Evolutionary conservation across 2,888 invertebrate species (phyloP).

Genomic region (Drosophila pseudotalamancana): DNA sequence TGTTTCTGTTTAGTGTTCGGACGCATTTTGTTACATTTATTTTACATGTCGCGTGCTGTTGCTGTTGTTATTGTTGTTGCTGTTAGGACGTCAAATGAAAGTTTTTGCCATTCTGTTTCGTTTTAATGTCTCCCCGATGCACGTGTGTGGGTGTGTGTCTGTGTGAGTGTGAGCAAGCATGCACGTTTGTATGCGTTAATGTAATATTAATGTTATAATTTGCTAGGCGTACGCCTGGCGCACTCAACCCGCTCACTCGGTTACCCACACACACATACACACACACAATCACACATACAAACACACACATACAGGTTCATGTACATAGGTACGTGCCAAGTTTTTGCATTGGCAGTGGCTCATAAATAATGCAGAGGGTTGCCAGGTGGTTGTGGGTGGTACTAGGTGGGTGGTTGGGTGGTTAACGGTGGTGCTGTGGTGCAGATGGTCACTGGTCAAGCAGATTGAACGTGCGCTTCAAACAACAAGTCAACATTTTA

Average conservation of each 20-base stretch:
- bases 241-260: conserved; percentile 36
- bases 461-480: conserved; percentile 29
- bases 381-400: conserved; percentile 40
- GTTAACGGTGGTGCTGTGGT: conserved; percentile 33
- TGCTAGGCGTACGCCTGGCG: conserved; percentile 61
- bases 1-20: conserved; percentile 41
- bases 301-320: not conserved
- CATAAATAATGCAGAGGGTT: conserved; percentile 71
- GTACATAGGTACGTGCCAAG: conserved; percentile 42
- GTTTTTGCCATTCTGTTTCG: conserved; percentile 64
- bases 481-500: conserved; percentile 43
- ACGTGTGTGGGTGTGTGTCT: conserved; percentile 33
- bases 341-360: conserved; percentile 52
- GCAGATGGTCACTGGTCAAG: conserved; percentile 34
- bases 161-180: conserved; percentile 24
- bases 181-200: conserved; percentile 67
- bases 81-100: conserved; percentile 64
- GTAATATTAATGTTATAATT: conserved; percentile 80
- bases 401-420: conserved; percentile 8
- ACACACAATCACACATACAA: not conserved
- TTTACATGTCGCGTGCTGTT: conserved; percentile 57
- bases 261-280: conserved; percentile 2
- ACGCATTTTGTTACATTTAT: conserved; percentile 70
- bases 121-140: conserved; percentile 76
- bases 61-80: conserved; percentile 39